Percentiles rank a stretch among this genome's conserved stretches.
phyloP scores from a whole-genome alignment of 2,113 vertebrate genomes.

The cattle (Bos taurus) region DNA sequence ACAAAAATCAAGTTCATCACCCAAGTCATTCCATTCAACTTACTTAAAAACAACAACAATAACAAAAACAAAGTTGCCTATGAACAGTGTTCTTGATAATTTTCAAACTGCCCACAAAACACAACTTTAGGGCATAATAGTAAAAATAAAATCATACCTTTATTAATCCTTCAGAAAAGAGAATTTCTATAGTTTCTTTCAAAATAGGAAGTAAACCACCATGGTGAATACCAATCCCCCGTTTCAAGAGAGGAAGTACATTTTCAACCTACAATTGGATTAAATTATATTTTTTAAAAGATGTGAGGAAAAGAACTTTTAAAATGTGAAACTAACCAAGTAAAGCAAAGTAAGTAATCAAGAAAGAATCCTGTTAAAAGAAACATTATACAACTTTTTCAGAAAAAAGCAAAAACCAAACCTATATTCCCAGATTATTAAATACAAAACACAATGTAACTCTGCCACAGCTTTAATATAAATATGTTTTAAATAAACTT shows the following conservation, averaged over 20 bases:
- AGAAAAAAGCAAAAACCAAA: slow-evolving; percentile 1
- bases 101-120: neutral
- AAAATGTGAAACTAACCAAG: neutral
- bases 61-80: neutral
- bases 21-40: neutral
- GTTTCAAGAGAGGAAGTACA: slow-evolving; percentile 93
- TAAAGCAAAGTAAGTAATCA: neutral
- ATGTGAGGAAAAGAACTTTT: neutral
- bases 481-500: neutral
- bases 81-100: neutral
- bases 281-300: neutral
- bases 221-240: slow-evolving; percentile 97
- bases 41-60: neutral
- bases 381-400: neutral
- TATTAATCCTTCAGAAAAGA: slow-evolving; percentile 96
- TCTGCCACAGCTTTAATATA: neutral
- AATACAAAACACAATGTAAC: neutral
- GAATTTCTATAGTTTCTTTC: slow-evolving; percentile 98
- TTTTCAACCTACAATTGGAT: slow-evolving; percentile 83
- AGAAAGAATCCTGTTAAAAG: neutral
- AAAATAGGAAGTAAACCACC: slow-evolving; percentile 97
- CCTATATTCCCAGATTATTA: neutral
- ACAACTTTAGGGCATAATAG: neutral
- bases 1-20: neutral
- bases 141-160: slow-evolving; percentile 84